phyloP scores from a whole-genome alignment of 2,888 invertebrate species.

The Drosophila antonietae region DNA sequence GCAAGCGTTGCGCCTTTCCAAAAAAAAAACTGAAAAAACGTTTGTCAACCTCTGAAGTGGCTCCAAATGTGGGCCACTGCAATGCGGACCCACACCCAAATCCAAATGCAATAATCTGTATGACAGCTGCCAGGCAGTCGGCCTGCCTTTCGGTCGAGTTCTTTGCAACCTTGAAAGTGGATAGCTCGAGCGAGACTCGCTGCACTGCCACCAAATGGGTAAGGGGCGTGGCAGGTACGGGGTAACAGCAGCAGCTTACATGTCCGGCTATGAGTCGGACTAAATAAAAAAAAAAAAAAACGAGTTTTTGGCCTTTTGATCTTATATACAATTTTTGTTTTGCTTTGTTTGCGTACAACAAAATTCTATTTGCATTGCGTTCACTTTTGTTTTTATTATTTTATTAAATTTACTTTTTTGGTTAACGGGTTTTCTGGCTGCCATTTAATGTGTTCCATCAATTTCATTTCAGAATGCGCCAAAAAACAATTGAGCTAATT shows the following conservation, averaged over 20 bases:
- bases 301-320: conserved; percentile 58
- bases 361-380: conserved; percentile 55
- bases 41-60: conserved; percentile 53
- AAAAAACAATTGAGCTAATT: conserved; percentile 35
- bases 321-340: too few relatives aligned
- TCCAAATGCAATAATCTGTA: conserved; percentile 34
- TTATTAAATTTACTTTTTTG: conserved; percentile 3
- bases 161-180: conserved; percentile 78
- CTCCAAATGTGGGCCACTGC: conserved; percentile 46
- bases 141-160: conserved; percentile 57
- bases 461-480: conserved; percentile 30
- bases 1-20: conserved; percentile 45
- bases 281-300: conserved; percentile 39
- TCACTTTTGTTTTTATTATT: conserved; percentile 40
- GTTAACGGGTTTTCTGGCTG: conserved; percentile 9
- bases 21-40: conserved; percentile 7
- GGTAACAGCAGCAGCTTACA: conserved; percentile 37
- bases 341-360: conserved; percentile 29
- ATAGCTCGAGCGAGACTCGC: conserved; percentile 55
- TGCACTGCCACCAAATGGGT: conserved; percentile 16
- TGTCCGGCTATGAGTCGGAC: conserved; percentile 60
- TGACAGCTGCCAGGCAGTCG: conserved; percentile 28
- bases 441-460: conserved; percentile 43
- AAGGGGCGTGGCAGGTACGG: background rate
- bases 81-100: conserved; percentile 66